These are phyloP conservation scores for Acanthiza pusilla DNA, from an alignment of 2,797 vertebrate species.

Conservation along the genomic window DNA sequence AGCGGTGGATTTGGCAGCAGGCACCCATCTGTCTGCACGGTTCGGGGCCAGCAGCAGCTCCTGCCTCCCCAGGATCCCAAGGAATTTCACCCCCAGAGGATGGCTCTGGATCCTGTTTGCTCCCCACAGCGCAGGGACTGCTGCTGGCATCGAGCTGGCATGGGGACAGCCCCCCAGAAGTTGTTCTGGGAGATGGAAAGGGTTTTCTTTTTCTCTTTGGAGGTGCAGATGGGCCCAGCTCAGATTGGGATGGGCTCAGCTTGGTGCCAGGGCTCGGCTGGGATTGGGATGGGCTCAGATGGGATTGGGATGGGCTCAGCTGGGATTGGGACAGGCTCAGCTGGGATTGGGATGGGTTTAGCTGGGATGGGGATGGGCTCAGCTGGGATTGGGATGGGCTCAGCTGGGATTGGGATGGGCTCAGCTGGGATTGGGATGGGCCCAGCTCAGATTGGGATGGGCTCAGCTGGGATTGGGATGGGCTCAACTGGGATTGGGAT, in stretches of 20 bases:
- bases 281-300: too few species aligned
- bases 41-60: background rate
- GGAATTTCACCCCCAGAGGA: background rate
- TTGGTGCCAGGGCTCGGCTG: too few species aligned
- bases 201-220: background rate
- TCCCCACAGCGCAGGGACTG: background rate
- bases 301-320: too few species aligned
- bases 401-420: too few species aligned
- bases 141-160: background rate
- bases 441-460: too few species aligned
- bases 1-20: background rate
- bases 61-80: background rate
- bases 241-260: background rate
- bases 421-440: too few species aligned
- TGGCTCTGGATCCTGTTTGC: background rate
- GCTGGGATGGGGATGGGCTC: too few species aligned
- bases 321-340: too few species aligned
- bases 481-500: too few species aligned
- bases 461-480: too few species aligned
- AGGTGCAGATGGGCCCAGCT: background rate
- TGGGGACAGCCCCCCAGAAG: background rate
- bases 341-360: too few species aligned
- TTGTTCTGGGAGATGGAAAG: background rate
- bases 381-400: too few species aligned
- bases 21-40: background rate